Evolutionary conservation across 2,888 invertebrate genomes (phyloP).

Genomic region (Limnephilus lunatus): DNA sequence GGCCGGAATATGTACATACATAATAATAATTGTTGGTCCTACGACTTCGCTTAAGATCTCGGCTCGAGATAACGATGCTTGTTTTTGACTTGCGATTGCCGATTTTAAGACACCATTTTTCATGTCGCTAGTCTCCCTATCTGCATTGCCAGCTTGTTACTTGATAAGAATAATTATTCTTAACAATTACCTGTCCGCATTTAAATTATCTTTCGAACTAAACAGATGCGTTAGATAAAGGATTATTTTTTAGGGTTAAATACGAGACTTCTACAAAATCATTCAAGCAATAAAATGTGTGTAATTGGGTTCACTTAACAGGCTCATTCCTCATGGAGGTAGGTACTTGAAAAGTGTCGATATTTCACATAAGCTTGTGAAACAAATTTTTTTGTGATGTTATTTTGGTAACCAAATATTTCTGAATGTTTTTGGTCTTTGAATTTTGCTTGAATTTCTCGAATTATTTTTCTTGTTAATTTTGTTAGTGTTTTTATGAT

Average conservation of each 20-base stretch:
- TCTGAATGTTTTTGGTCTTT: too few species aligned
- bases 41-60: background rate
- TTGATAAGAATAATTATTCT: background rate
- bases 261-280: background rate
- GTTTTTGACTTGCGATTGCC: slow-evolving; percentile 2
- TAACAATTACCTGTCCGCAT: background rate
- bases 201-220: background rate
- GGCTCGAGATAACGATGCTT: background rate
- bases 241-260: background rate
- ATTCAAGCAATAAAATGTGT: background rate
- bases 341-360: too few species aligned
- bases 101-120: background rate
- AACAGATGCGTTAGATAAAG: background rate
- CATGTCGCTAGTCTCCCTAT: background rate
- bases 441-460: too few species aligned
- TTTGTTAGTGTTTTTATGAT: too few species aligned
- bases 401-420: too few species aligned
- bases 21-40: background rate
- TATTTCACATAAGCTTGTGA: too few species aligned
- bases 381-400: too few species aligned
- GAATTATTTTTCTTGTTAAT: too few species aligned
- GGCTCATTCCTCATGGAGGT: background rate
- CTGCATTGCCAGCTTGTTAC: background rate
- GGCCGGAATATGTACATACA: background rate
- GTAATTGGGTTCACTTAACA: background rate